phyloP scores from a whole-genome alignment of 1,140 invertebrate genomes.

The Tetramorium simillimum region DNA sequence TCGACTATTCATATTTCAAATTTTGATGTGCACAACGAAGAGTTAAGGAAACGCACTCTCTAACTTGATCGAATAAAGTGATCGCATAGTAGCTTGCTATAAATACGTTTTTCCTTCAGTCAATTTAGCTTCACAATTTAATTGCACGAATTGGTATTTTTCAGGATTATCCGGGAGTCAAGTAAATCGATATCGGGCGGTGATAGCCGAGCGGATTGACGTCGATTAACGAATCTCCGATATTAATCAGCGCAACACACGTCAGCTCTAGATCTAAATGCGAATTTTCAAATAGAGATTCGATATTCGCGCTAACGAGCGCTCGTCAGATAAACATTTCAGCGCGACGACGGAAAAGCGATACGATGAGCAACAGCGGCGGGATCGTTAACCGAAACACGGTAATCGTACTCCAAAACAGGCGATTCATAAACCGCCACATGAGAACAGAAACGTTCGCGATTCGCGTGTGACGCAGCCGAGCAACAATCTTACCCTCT shows the following conservation, averaged over 20 bases:
- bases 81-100: not conserved
- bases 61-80: constrained; percentile 1
- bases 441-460: not conserved
- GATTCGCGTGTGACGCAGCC: not conserved
- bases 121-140: not conserved
- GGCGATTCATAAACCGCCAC: constrained; percentile 17
- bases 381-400: constrained; percentile 35
- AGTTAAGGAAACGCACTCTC: too few species aligned
- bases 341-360: constrained; percentile 47
- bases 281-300: constrained; percentile 38
- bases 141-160: not conserved
- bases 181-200: constrained; percentile 16
- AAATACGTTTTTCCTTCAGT: not conserved
- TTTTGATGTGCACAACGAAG: too few species aligned
- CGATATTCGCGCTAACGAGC: constrained; percentile 56
- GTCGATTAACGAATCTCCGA: constrained; percentile 37
- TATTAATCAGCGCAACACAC: constrained; percentile 35
- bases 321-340: constrained; percentile 53
- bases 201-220: constrained; percentile 3
- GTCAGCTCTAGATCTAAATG: constrained; percentile 29
- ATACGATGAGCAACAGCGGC: constrained; percentile 41
- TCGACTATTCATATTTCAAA: too few species aligned
- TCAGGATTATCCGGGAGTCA: not conserved
- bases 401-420: constrained; percentile 36
- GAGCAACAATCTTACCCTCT: not conserved